Base-by-base conservation (phyloP, 2,113 vertebrate species). In the Mus musculus region DNA sequence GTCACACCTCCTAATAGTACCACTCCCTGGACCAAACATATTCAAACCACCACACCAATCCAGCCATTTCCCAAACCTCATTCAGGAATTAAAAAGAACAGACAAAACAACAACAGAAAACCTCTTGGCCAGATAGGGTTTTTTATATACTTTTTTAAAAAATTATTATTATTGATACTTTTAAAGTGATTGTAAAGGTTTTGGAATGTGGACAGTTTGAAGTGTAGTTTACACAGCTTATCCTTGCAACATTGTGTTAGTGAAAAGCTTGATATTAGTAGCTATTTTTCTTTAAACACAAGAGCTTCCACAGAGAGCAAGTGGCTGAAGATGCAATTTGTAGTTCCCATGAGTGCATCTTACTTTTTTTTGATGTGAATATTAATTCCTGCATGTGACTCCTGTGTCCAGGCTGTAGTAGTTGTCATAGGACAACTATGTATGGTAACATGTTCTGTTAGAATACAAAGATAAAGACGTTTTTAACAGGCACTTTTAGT, bases 281-380 rank as follows among this genome's bases (percentile, higher is more conserved):
- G 52, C 90, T 24, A 1, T 77, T 96, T 95, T 82, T 86, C 63
- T 95, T 95, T 73, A 93, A 95, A 86, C 8, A 13, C n/a, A 94
- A 76, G 54, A 69, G 52, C 42, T 30, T 28, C 72, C 24, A 24
- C 28, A 26, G 56, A 22, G 56, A 84, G 78, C 28, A 92, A 81
- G 54, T 88, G 54, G 14, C 71, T 87, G 33, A 94, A 78, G 72
- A 30, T 67, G 65, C 28, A 11, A 56, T 73, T 77, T 87, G 82
- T 93, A 93, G 77, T 61, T 96, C 95, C 49, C 54, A 87, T 77
- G 88, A 91, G 93, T 17, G 61, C 75, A 36, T 91, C 96, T 95
- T 91, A 88, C 77, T 94, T 87, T 95, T 9, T 42, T 95, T 81
- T 94, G 67, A 69, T 54, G 39, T 78, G 81, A 86, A 46, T 46